phyloP scores from a whole-genome alignment of 2,797 vertebrate genomes.

The Macrochelys suwanniensis region DNA sequence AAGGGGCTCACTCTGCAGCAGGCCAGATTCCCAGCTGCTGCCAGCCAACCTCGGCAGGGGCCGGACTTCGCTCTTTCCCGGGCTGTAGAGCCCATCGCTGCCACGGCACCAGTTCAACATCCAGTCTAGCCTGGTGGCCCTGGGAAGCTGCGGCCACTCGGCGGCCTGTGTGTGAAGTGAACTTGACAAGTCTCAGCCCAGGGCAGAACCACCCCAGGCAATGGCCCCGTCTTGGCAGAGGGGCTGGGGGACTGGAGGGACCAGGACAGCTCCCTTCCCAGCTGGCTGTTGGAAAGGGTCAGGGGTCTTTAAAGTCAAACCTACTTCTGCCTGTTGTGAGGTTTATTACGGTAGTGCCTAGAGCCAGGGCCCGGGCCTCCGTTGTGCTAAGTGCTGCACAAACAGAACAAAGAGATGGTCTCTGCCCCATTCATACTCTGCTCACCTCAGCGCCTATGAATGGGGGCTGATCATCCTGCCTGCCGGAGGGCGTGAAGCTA shows the following conservation, averaged over 20 bases:
- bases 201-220: not conserved
- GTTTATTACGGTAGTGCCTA: not conserved
- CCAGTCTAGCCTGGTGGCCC: not conserved
- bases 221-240: not conserved
- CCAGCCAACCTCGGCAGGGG: not conserved
- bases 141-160: not conserved
- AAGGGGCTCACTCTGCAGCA: not conserved
- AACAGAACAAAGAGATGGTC: not conserved
- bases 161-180: not conserved
- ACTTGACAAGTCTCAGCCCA: not conserved
- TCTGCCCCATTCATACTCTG: not conserved
- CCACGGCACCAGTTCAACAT: not conserved
- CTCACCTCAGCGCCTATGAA: not conserved
- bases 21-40: not conserved
- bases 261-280: not conserved
- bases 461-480: too few relatives aligned
- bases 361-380: rapidly evolving
- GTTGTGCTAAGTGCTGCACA: not conserved
- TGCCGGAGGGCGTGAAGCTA: not conserved
- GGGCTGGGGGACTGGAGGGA: not conserved
- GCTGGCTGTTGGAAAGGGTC: not conserved
- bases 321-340: not conserved
- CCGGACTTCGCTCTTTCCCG: not conserved
- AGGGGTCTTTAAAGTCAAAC: not conserved
- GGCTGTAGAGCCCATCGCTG: too few relatives aligned